Evolutionary conservation across 2,113 vertebrate genomes (phyloP).

Genomic region (Sciurus niger): DNA sequence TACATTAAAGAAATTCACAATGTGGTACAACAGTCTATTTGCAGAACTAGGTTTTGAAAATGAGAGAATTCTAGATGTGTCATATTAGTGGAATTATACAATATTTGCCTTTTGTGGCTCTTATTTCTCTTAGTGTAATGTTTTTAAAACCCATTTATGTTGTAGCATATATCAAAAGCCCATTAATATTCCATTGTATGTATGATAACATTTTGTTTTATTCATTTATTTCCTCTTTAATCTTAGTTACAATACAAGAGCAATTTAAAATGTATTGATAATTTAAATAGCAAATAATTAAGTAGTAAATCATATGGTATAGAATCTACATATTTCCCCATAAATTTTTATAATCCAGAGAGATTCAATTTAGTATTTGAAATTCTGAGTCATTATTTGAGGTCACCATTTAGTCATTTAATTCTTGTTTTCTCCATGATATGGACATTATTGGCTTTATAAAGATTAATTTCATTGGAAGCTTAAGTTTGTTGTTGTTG

Average conservation of each 20-base stretch:
- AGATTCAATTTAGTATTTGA: slow-evolving; percentile 47
- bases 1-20: neutral
- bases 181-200: neutral
- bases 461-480: slow-evolving; percentile 38
- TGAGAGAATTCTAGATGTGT: neutral
- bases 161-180: slow-evolving; percentile 4
- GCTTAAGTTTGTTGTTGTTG: neutral
- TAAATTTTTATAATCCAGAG: slow-evolving; percentile 56
- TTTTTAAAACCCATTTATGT: neutral
- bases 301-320: slow-evolving; percentile 47
- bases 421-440: slow-evolving; percentile 39
- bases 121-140: slow-evolving; percentile 22
- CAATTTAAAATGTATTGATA: slow-evolving; percentile 38
- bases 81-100: neutral
- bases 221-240: neutral
- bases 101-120: neutral
- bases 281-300: slow-evolving; percentile 48
- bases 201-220: slow-evolving; percentile 35
- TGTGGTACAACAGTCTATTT: neutral
- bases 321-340: neutral
- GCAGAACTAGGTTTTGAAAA: neutral
- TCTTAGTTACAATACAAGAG: neutral
- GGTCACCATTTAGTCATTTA: slow-evolving; percentile 61
- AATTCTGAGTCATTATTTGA: slow-evolving; percentile 70
- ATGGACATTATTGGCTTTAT: slow-evolving; percentile 39